Base-by-base conservation (phyloP, 2,113 vertebrate species). In the Larimichthys crocea region DNA sequence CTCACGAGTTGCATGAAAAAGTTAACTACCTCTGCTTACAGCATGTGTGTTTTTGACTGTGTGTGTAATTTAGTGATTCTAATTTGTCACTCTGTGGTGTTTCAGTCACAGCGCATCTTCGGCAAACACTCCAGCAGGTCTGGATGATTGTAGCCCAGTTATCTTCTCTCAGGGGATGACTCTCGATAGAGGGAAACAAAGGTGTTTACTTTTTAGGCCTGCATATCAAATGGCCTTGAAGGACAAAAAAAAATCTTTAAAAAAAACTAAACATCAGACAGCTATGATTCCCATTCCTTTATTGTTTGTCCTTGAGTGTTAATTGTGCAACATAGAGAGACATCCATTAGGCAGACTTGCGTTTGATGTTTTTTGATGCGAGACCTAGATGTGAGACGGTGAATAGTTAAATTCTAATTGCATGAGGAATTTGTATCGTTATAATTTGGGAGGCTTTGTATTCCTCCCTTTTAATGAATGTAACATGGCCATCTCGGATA, bases 281-380 rank as follows among this genome's bases (percentile, higher is more conserved):
- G 84, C 80, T 9, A 63, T 72, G 82, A 85, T 88, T 90, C 73
- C 62, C 67, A 63, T 79, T 85, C 69, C 86, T 88, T 90, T 86
- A 85, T 88, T 93, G 93, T 93, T 93, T 93, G 93, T 94, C 91
- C 92, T 94, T 93, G 91, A 92, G 84, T 93, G 85, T 92, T 93
- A 93, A 92, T 93, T 93, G 92, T 88, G 88, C 90, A 83, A 92
- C 40, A 79, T 52, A 69, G 71, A 90, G 81, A 93, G 85, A 89
- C 86, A 89, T 88, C 91, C 89, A 91, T 93, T 93, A 93, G 84
- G 82, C 89, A 86, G 83, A 26, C 82, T 75, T 3, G 49, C 61
- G 85, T 94, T 94, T 94, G 91, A 94, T 93, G 92, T 92, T 90
- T 85, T 89, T 75, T 90, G 90, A 92, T 91, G 89, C 87, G 79